Evolutionary conservation across 2,888 invertebrate genomes (phyloP).

Genomic region (Fragum fragum): DNA sequence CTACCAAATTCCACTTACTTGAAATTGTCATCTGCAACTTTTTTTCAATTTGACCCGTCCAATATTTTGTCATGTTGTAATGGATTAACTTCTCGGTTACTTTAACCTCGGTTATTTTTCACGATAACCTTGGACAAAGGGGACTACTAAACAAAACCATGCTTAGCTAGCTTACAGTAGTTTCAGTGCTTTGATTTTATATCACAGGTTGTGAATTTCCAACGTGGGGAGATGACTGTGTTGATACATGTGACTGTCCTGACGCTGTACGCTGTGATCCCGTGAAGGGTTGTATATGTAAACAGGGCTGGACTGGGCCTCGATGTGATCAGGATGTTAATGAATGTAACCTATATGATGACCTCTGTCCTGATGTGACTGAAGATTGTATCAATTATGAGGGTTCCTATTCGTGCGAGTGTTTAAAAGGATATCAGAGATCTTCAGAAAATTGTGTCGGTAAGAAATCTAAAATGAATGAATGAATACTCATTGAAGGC

Average conservation of each 20-base stretch:
- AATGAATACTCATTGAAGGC: too few species aligned
- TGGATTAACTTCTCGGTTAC: too few species aligned
- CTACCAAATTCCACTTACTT: too few species aligned
- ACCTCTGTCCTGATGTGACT: slow-evolving; percentile 39
- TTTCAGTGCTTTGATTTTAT: too few species aligned
- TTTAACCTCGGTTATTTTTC: too few species aligned
- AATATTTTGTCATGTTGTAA: too few species aligned
- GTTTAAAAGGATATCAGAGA: slow-evolving; percentile 49
- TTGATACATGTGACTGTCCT: slow-evolving; percentile 53
- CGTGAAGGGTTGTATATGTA: slow-evolving; percentile 61
- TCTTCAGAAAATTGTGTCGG: slow-evolving; percentile 16
- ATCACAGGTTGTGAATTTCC: slow-evolving; percentile 61
- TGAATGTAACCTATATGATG: slow-evolving; percentile 44
- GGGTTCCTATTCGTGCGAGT: slow-evolving; percentile 62
- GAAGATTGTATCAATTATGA: slow-evolving; percentile 64
- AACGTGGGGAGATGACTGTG: slow-evolving; percentile 53
- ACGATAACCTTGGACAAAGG: too few species aligned
- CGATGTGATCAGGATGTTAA: slow-evolving; percentile 58
- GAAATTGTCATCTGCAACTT: too few species aligned
- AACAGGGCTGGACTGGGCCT: slow-evolving; percentile 55
- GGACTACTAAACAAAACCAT: too few species aligned
- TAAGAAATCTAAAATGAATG: too few species aligned
- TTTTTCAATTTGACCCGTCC: too few species aligned
- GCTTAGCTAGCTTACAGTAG: too few species aligned
- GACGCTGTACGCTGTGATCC: slow-evolving; percentile 52